A percentile compares a stretch with the other conserved stretches of the same genome.
These are phyloP conservation scores for Paguma larvata DNA, from an alignment of 2,797 vertebrate genomes.

Conservation along the genomic window DNA sequence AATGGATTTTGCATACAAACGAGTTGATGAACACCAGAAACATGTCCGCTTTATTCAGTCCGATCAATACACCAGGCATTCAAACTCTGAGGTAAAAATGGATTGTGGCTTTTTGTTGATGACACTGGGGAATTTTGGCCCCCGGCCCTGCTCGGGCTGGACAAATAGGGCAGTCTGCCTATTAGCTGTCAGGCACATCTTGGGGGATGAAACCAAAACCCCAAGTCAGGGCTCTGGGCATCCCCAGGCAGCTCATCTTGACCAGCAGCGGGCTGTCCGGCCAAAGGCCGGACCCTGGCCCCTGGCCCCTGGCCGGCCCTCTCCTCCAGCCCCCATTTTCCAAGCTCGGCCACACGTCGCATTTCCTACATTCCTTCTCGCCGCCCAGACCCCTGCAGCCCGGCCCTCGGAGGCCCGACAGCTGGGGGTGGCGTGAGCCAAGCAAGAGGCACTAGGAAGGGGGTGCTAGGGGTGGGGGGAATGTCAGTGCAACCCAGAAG, in stretches of 20 bases:
- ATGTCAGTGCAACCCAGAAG: not conserved
- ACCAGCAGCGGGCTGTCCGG: not conserved
- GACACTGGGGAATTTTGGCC: conserved; percentile 72
- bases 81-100: conserved; percentile 67
- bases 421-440: conserved; percentile 56
- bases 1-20: conserved; percentile 64
- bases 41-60: conserved; percentile 58
- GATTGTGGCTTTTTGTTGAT: conserved; percentile 76
- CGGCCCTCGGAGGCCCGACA: conserved; percentile 24
- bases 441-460: conserved; percentile 37
- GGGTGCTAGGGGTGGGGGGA: not conserved
- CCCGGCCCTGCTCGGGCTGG: conserved; percentile 48
- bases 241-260: not conserved
- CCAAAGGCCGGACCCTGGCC: not conserved
- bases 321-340: not conserved
- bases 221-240: not conserved
- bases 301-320: not conserved
- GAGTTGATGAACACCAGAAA: conserved; percentile 27
- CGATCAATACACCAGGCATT: conserved; percentile 68
- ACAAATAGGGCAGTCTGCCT: conserved; percentile 60
- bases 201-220: conserved; percentile 38
- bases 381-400: conserved; percentile 51
- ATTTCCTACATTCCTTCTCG: conserved; percentile 71
- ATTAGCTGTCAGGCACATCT: conserved; percentile 34
- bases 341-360: conserved; percentile 51